Evolutionary conservation across 2,888 invertebrate genomes (phyloP), one percentile per base, ranked within the genome.

Genomic region (Cheilosia scutellata): DNA sequence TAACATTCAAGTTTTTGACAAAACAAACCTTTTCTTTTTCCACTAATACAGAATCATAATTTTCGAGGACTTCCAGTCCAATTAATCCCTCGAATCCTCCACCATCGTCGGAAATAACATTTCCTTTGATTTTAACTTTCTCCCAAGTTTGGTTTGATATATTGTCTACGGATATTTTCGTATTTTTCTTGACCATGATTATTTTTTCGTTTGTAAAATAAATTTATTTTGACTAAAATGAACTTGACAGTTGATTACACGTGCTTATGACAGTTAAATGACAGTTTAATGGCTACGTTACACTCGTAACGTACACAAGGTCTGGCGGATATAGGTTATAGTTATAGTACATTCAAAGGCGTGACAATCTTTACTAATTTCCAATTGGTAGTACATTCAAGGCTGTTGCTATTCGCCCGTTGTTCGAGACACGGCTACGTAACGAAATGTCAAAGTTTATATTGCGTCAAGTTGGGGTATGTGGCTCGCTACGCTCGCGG

Each of bases 41-140:
- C 87, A 94, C 93, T 55, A 95, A 65, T 5, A 80, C 66, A 1
- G 89, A 90, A 83, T 94, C 94, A 90, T 97, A 97, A 87, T 95
- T 94, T 4, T 94, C 94, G 80, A 97, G 94, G 89, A 97, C 96
- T 92, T 97, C 97, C 53, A 97, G 94, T 0, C 96, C 97, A 42
- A 96, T 94, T 82, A 97, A 94, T 11, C 95, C 96, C 87, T 96
- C 95, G 68, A 95, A 93, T 78, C 93, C 93, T 3, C 90, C 92
- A 16, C 92, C 92, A 51, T 93, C 92, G 63, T 93, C 91, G 0
- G 91, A 90, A 44, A 93, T 89, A 77, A 94, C 89, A 82, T 92
- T 93, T 25, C 95, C 95, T 87, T 95, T 95, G 37, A 96, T 92
- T 82, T 94, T 93, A 0, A 96, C 94, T 5, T 95, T 94, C 89